phyloP scores from a whole-genome alignment of 2,888 invertebrate species.

The Gerris lacustris region DNA sequence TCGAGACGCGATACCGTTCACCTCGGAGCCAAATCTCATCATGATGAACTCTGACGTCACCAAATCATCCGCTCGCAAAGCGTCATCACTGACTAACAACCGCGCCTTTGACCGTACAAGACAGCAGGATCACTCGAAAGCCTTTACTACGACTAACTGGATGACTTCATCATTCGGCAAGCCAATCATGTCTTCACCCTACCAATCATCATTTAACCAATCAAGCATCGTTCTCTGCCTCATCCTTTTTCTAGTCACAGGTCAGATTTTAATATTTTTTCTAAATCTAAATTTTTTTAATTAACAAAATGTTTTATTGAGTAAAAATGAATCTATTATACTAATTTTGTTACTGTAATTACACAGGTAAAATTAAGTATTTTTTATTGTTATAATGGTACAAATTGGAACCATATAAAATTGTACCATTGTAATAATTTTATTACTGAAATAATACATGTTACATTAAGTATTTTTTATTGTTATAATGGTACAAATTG shows the following conservation, averaged over 20 bases:
- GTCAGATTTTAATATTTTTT: no score
- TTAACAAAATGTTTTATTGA: no score
- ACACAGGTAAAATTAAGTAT: no score
- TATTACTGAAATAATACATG: no score
- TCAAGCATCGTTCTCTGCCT: background rate
- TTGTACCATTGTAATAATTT: no score
- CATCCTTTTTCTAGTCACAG: background rate
- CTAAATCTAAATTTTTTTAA: no score
- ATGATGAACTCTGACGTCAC: background rate
- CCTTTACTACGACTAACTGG: background rate
- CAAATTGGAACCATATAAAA: no score
- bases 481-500: no score
- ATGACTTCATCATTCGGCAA: background rate
- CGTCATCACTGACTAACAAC: background rate
- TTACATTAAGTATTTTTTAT: no score
- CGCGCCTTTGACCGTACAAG: background rate
- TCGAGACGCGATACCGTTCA: background rate
- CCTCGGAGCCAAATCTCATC: background rate
- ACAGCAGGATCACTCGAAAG: background rate
- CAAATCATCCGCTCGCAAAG: background rate
- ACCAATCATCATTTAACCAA: background rate
- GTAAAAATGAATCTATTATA: no score
- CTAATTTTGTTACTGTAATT: no score
- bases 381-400: no score
- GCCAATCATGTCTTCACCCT: background rate